These are phyloP conservation scores for Saccostrea cuccullata DNA, from an alignment of 1,140 invertebrate genomes.

Conservation along the genomic window DNA sequence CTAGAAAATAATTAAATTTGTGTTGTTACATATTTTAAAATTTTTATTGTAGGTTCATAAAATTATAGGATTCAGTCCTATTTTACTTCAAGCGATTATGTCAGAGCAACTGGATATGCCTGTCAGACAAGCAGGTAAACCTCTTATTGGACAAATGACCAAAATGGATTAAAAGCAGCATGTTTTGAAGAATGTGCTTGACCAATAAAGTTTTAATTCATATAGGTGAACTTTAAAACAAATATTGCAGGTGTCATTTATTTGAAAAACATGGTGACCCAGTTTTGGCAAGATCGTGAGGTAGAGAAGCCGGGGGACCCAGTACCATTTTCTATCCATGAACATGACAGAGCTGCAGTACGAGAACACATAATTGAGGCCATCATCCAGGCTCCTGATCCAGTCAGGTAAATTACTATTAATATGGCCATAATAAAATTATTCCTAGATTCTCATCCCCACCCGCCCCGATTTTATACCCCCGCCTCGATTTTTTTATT, in stretches of 20 bases:
- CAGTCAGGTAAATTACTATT: conserved; percentile 84
- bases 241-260: conserved; percentile 89
- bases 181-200: neutral
- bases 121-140: conserved; percentile 85
- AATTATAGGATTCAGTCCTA: conserved; percentile 96
- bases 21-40: neutral
- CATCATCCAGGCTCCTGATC: conserved; percentile 93
- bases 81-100: conserved; percentile 95
- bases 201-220: neutral
- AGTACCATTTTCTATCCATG: conserved; percentile 92
- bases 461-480: too few relatives aligned
- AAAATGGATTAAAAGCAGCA: neutral
- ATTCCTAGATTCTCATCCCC: too few relatives aligned
- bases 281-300: conserved; percentile 89
- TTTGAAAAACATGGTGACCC: conserved; percentile 95
- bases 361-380: conserved; percentile 96
- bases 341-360: conserved; percentile 96
- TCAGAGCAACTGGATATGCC: conserved; percentile 90
- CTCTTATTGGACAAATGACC: neutral
- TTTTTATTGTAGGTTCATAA: conserved; percentile 89
- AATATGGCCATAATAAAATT: too few relatives aligned
- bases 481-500: too few relatives aligned
- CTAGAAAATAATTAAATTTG: too few relatives aligned
- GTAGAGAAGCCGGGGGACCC: conserved; percentile 86
- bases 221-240: too few relatives aligned